Conservation (phyloP, 2,888 invertebrate genomes). For the Oegoconia quadripuncta region DNA sequence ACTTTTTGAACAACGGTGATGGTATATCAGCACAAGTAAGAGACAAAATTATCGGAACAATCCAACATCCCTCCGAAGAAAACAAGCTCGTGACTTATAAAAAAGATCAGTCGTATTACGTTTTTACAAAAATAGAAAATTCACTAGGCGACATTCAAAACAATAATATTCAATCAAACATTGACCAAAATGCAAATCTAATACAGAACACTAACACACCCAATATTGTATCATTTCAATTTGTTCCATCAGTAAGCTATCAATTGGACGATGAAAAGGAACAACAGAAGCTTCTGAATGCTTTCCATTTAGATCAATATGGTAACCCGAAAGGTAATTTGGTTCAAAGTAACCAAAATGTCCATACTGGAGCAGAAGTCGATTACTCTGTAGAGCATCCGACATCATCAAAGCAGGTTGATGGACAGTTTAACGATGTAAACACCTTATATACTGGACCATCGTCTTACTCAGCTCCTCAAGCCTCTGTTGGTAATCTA, state of each 20-base stretch:
- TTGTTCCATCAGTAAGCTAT: conserved; percentile 61
- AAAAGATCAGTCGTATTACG: conserved; percentile 63
- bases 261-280: conserved; percentile 58
- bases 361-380: conserved; percentile 40
- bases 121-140: conserved; percentile 54
- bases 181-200: conserved; percentile 29
- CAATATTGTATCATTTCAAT: conserved; percentile 45
- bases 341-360: conserved; percentile 27
- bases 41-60: conserved; percentile 64
- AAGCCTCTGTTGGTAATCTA: conserved; percentile 59
- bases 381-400: conserved; percentile 50
- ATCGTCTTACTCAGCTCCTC: conserved; percentile 67
- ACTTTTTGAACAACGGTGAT: conserved; percentile 43
- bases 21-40: conserved; percentile 63
- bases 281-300: conserved; percentile 50
- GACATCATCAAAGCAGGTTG: conserved; percentile 30
- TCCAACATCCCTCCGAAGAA: conserved; percentile 58
- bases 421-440: conserved; percentile 29
- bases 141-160: conserved; percentile 27
- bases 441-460: conserved; percentile 56
- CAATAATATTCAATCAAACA: conserved; percentile 18
- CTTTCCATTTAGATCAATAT: conserved; percentile 53
- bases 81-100: conserved; percentile 62
- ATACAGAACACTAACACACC: conserved; percentile 28
- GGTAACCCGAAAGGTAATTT: conserved; percentile 39